Conservation (phyloP, 1,140 invertebrate genomes). For the Halesus radiatus region DNA sequence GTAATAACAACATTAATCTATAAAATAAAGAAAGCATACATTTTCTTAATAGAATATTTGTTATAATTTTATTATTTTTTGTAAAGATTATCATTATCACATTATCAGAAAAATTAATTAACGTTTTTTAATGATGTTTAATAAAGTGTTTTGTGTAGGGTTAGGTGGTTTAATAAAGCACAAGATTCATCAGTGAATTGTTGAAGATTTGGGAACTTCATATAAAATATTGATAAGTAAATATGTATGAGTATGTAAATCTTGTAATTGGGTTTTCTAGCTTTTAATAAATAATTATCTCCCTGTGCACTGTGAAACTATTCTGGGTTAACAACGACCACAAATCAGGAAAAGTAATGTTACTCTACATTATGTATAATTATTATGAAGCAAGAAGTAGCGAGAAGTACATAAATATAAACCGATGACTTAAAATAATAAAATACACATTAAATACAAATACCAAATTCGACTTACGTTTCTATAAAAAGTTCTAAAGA, state of each 20-base stretch:
- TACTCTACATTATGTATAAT: too few relatives aligned
- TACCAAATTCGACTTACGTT: neutral
- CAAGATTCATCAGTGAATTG: too few relatives aligned
- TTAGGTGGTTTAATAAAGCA: neutral
- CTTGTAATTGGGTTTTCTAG: too few relatives aligned
- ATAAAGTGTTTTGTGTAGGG: neutral
- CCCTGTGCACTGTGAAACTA: too few relatives aligned
- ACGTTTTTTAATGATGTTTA: slow-evolving; percentile 1
- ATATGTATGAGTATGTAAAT: too few relatives aligned
- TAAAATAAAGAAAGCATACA: slow-evolving; percentile 10
- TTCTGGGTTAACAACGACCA: too few relatives aligned
- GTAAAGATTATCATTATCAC: slow-evolving; percentile 7
- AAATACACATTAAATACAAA: slow-evolving; percentile 9
- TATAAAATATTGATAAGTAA: too few relatives aligned
- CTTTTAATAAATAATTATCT: too few relatives aligned
- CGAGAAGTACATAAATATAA: slow-evolving; percentile 7
- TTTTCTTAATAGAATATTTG: slow-evolving; percentile 2
- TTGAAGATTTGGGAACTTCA: too few relatives aligned
- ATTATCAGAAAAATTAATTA: neutral
- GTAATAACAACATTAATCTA: slow-evolving; percentile 28
- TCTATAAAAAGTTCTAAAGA: slow-evolving; percentile 27
- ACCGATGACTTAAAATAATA: neutral
- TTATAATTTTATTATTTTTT: neutral
- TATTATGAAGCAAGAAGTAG: neutral
- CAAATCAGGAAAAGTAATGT: too few relatives aligned